Evolutionary conservation across 2,113 vertebrate genomes (phyloP), one percentile per base, ranked within the genome.

Genomic region (Neolamprologus ventralis): DNA sequence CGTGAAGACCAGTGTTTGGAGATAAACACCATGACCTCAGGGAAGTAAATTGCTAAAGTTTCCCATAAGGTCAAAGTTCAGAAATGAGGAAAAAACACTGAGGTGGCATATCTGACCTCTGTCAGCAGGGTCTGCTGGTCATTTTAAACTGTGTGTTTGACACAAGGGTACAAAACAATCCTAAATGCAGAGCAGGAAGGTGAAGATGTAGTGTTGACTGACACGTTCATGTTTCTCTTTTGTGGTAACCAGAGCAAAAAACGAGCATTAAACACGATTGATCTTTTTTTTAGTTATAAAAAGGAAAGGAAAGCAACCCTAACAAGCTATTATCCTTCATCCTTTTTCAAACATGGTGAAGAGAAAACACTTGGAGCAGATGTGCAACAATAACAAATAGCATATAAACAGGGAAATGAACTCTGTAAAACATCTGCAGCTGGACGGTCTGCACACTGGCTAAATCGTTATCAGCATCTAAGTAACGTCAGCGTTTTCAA

Each of bases 1-100:
- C 19, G 26, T 17, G 83, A 87, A 23, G 75, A 47, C 63, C 86
- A 85, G 85, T 91, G 87, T 91, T 93, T 92, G 17, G 89, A 94
- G 88, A 75, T 87, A 94, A 88, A 92, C 91, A 92, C 89, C 80
- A 87, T 71, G 80, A 93, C 82, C 51, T 90, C 84, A 78, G 83
- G 90, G 88, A 92, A 80, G 49, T 45, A 42, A 73, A 73, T 10
- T 45, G 40, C n/a, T n/a, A n/a, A n/a, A n/a, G n/a, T n/a, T 51
- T n/a, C 17, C 45, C 45, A 51, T 51, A 6, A 78, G 73, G 73
- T 78, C 73, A 33, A 51, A 78, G 73, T 2, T 78, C 73, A 78
- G 58, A 93, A 93, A 87, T 85, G 88, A 80, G n/a, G 31, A 92
- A 91, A 89, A 93, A 94, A 89, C 83, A 75, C 73, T 1, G n/a